A percentile compares a stretch with the other conserved stretches of the same genome.
phyloP scores from a whole-genome alignment of 2,888 invertebrate genomes.

The Slavum lentiscoides region DNA sequence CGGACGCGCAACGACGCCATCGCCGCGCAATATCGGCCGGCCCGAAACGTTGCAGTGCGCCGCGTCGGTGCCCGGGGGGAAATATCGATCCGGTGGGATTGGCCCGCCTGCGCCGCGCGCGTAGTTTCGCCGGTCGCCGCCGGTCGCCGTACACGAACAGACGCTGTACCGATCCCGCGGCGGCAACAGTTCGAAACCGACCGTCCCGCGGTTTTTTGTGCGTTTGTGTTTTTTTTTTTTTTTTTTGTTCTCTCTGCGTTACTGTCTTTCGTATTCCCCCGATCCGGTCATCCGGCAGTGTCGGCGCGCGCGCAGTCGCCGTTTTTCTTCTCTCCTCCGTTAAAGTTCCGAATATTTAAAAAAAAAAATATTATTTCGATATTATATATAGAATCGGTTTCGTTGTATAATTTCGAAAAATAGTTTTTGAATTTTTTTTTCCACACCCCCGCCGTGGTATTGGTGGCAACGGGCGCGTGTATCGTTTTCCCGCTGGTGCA shows the following conservation, averaged over 20 bases:
- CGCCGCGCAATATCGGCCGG: neutral
- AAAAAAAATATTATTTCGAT: too few relatives aligned
- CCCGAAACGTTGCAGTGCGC: slow-evolving; percentile 14
- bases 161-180: slow-evolving; percentile 49
- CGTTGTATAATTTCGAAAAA: too few relatives aligned
- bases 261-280: neutral
- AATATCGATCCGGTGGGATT: slow-evolving; percentile 46
- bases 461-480: too few relatives aligned
- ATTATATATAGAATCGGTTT: too few relatives aligned
- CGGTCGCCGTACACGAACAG: slow-evolving; percentile 18
- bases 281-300: slow-evolving; percentile 19
- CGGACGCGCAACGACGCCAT: too few relatives aligned
- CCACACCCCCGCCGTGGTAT: too few relatives aligned
- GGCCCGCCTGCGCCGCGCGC: slow-evolving; percentile 35
- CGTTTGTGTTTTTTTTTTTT: too few relatives aligned
- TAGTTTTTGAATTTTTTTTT: too few relatives aligned
- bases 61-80: slow-evolving; percentile 28
- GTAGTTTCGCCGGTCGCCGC: slow-evolving; percentile 32
- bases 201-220: slow-evolving; percentile 36
- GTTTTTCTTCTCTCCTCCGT: neutral
- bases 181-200: neutral
- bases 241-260: too few relatives aligned
- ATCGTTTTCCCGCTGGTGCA: too few relatives aligned
- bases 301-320: neutral
- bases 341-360: neutral